Evolutionary conservation across 2,797 vertebrate species (phyloP).

Genomic region (Sarcophilus harrisii): DNA sequence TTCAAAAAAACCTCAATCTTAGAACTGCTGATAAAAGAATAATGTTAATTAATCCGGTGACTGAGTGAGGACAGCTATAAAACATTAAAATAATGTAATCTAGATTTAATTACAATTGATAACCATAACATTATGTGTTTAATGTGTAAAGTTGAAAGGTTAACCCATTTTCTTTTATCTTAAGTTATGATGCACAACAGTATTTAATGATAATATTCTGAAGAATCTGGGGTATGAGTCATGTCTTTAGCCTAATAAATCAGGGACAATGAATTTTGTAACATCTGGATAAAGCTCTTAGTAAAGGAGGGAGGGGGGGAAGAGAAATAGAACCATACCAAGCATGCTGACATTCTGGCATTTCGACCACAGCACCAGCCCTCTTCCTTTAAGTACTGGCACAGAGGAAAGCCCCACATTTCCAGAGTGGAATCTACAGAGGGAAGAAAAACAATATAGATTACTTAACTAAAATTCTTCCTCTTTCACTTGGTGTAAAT

Average conservation of each 20-base stretch:
- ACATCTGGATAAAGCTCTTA: constrained; percentile 76
- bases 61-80: constrained; percentile 41
- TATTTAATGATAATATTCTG: constrained; percentile 71
- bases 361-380: constrained; percentile 88
- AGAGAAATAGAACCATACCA: constrained; percentile 83
- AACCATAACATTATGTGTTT: constrained; percentile 35
- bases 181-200: constrained; percentile 75
- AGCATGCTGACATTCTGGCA: constrained; percentile 89
- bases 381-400: constrained; percentile 85
- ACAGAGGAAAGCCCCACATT: constrained; percentile 89
- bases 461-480: constrained; percentile 67
- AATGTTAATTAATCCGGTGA: constrained; percentile 6
- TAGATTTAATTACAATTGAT: constrained; percentile 11
- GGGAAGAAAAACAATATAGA: constrained; percentile 37
- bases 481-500: constrained; percentile 67
- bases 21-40: constrained; percentile 21
- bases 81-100: constrained; percentile 16
- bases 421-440: constrained; percentile 79
- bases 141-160: constrained; percentile 66
- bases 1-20: neutral
- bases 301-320: constrained; percentile 8
- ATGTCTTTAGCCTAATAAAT: constrained; percentile 67
- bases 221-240: constrained; percentile 75
- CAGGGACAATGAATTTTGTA: constrained; percentile 74
- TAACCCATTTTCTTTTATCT: constrained; percentile 66